Evolutionary conservation across 2,888 invertebrate species (phyloP), one percentile per base, ranked within the genome.

Genomic region (Pristionchus exspectatus): DNA sequence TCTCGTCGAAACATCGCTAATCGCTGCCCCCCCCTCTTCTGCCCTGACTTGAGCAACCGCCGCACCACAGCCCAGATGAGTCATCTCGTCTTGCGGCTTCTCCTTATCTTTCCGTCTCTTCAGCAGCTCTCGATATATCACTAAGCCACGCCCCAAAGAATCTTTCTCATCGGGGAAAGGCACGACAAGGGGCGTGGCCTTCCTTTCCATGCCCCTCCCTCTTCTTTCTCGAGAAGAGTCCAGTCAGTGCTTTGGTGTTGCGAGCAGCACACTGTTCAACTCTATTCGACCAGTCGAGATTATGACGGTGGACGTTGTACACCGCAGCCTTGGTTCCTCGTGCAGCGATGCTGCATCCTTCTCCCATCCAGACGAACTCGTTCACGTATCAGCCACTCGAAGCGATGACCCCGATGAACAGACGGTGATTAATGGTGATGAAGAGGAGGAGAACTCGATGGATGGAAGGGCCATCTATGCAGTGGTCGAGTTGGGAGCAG

Each of bases 401-500:
- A 33, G 18, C 16, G 74, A 77, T 44, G 74, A 38, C 10, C 38
- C 50, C 18, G 83, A 83, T 18, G 81, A 81, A n/a, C 24, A n/a
- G 63, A 24, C 63, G 2, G 50, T 44, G 30, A 50, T 81, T 24
- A 9, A 9, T 0, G 50, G 16, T 30, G 56, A 54, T 12, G 54
- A 54, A 56, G 83, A n/a, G 16, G 83, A 83, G 30, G 54, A 56
- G 27, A 33, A 14, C 14, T 33, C 72, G 5, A 18, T 30, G 21
- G 44, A 77, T 38, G 83, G 56, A 9, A 14, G 38, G 10, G 83
- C n/a, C 14, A 21, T 83, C 54, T 83, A 83, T 83, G 54, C 50
- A n/a, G 56, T 83, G 38, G 27, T 83, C 56, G 83, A 83, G 38
- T 30, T 83, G 54, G 83, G 83, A 9, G 83, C 83, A 5, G 50